Conservation (phyloP, 2,113 vertebrate species). For the Myodes glareolus region DNA sequence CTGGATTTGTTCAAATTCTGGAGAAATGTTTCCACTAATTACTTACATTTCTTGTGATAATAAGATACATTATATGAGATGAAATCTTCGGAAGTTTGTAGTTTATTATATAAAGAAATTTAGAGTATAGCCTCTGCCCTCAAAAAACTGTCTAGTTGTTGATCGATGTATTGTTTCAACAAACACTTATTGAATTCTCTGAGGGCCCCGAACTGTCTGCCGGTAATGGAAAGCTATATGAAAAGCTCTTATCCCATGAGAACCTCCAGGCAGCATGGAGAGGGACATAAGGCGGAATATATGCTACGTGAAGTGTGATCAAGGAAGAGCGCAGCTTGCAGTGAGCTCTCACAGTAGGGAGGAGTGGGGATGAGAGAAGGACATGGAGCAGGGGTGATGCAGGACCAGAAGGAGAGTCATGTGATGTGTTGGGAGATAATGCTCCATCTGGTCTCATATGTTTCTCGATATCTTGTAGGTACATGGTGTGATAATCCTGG, state of each 20-base stretch:
- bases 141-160: background rate
- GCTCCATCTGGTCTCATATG: background rate
- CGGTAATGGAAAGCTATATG: background rate
- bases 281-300: background rate
- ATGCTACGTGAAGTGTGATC: background rate
- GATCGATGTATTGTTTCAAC: conserved; percentile 8
- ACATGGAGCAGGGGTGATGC: background rate
- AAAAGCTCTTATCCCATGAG: background rate
- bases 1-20: background rate
- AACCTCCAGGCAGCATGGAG: background rate
- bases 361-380: background rate
- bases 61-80: background rate
- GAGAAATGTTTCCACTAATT: background rate
- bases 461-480: background rate
- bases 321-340: background rate
- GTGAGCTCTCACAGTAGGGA: background rate
- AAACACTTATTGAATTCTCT: background rate
- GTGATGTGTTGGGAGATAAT: background rate
- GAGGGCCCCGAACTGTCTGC: background rate
- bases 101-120: background rate
- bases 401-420: background rate
- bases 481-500: background rate
- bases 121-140: background rate
- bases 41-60: background rate
- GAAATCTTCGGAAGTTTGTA: background rate